phyloP scores from a whole-genome alignment of 2,113 vertebrate genomes.

The Bostrychus sinensis region DNA sequence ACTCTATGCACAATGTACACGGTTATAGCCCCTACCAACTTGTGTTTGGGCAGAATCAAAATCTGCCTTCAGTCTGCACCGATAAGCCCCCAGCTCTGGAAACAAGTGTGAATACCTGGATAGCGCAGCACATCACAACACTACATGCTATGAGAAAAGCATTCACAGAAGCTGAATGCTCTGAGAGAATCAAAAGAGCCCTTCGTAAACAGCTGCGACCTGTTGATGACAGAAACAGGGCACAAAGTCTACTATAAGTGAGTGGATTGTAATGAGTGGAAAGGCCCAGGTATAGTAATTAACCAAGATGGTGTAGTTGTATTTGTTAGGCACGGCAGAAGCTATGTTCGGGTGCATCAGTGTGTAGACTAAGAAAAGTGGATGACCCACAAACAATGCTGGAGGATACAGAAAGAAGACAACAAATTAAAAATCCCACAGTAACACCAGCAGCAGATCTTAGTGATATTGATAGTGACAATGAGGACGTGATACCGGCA shows the following conservation, averaged over 20 bases:
- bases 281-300: conserved; percentile 40
- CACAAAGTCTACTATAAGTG: conserved; percentile 42
- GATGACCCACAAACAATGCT: not conserved
- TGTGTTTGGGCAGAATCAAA: conserved; percentile 43
- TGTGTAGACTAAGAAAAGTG: conserved; percentile 9
- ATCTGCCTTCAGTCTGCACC: conserved; percentile 24
- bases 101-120: conserved; percentile 21
- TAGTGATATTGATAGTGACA: not conserved
- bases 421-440: not conserved
- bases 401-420: not conserved
- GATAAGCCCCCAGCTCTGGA: conserved; percentile 23
- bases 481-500: not conserved
- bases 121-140: conserved; percentile 29
- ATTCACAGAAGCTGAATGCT: conserved; percentile 37
- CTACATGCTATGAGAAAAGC: conserved; percentile 22
- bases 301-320: conserved; percentile 28
- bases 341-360: conserved; percentile 13
- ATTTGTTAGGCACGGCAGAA: conserved; percentile 31
- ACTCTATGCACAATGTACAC: conserved; percentile 26
- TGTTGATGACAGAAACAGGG: conserved; percentile 28
- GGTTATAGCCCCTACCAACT: conserved; percentile 34
- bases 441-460: not conserved
- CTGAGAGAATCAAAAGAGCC: conserved; percentile 23
- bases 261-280: conserved; percentile 34
- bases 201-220: conserved; percentile 5